Percentiles rank a stretch among this genome's conserved stretches.
Conservation (phyloP, 2,797 vertebrate genomes). For the Naso thynnoides region DNA sequence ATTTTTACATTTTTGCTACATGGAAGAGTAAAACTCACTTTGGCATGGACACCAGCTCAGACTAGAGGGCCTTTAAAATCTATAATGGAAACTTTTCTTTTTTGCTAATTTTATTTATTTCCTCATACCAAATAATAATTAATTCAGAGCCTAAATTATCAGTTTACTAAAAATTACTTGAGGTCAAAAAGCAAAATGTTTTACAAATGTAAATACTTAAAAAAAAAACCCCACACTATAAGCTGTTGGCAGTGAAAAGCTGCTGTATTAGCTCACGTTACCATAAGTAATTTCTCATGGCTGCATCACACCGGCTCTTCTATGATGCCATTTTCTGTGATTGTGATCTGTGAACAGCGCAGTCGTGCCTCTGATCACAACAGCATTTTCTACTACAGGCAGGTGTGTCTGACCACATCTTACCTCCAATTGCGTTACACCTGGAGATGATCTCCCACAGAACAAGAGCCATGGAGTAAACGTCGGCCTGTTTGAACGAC, state of each 20-base stretch:
- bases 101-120: neutral
- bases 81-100: neutral
- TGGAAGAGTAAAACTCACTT: slow-evolving; percentile 3
- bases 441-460: slow-evolving; percentile 98
- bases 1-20: neutral
- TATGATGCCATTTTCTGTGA: neutral
- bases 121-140: slow-evolving; percentile 24
- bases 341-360: neutral
- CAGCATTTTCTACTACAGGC: neutral
- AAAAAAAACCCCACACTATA: no score
- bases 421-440: slow-evolving; percentile 93
- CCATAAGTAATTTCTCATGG: neutral
- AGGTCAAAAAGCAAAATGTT: slow-evolving; percentile 23
- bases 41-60: no score
- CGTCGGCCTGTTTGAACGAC: slow-evolving; percentile 97
- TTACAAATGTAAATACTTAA: no score
- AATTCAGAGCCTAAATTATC: slow-evolving; percentile 3
- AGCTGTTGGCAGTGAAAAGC: no score
- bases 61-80: neutral
- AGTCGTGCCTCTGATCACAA: neutral
- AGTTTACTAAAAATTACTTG: slow-evolving; percentile 14
- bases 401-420: slow-evolving; percentile 24
- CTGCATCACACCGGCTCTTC: neutral
- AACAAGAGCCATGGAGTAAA: slow-evolving; percentile 97
- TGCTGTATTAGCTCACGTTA: no score